These are phyloP conservation scores for Meliscaeva auricollis DNA, from an alignment of 2,888 invertebrate species.

Conservation along the genomic window DNA sequence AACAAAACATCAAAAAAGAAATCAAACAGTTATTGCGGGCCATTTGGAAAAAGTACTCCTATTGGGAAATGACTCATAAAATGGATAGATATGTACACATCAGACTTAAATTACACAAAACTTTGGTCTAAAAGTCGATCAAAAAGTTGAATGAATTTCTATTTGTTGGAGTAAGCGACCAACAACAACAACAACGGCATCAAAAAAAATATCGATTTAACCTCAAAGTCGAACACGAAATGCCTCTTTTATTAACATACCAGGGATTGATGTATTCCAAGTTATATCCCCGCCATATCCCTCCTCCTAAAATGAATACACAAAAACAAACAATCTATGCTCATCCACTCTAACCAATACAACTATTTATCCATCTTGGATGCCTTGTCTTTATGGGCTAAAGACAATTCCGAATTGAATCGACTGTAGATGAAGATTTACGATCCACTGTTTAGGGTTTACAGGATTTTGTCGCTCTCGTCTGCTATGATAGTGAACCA, in stretches of 20 bases:
- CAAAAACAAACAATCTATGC: constrained; percentile 58
- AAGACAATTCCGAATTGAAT: constrained; percentile 67
- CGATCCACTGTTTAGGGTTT: constrained; percentile 44
- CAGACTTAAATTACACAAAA: constrained; percentile 7
- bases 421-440: constrained; percentile 68
- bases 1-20: constrained; percentile 15
- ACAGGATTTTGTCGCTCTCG: constrained; percentile 13
- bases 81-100: neutral
- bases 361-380: constrained; percentile 66
- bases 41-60: neutral
- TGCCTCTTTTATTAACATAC: constrained; percentile 30
- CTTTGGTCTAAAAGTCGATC: constrained; percentile 30
- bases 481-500: neutral
- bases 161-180: constrained; percentile 5
- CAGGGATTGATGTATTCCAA: constrained; percentile 29
- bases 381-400: constrained; percentile 46
- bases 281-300: neutral
- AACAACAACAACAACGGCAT: constrained; percentile 2
- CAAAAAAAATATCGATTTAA: constrained; percentile 18
- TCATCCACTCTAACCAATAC: constrained; percentile 55
- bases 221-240: constrained; percentile 25
- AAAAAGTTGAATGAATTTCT: constrained; percentile 31
- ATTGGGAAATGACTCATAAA: constrained; percentile 19
- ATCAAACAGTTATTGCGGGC: constrained; percentile 22
- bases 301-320: constrained; percentile 9